Evolutionary conservation across 2,797 vertebrate species (phyloP), one percentile per base, ranked within the genome.

Genomic region (Rousettus madagascariensis): DNA sequence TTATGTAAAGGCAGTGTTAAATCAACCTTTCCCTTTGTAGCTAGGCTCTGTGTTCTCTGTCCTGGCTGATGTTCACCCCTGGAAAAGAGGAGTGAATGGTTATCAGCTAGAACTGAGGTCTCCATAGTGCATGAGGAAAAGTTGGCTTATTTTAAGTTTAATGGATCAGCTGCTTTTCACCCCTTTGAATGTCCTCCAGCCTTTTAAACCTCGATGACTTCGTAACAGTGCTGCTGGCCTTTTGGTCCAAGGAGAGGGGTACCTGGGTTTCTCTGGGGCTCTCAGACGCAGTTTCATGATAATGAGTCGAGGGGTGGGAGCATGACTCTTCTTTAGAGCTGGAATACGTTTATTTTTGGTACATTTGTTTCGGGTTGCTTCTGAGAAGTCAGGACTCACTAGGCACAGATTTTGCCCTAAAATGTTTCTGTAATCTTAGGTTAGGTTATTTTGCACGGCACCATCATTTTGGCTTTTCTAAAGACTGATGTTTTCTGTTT

Each of bases 1-100:
- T 68, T 75, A 43, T 93, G 10, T 92, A 87, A 94, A 79, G 63
- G n/a, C 16, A 69, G n/a, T 16, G 1, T 89, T 79, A 93, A 66
- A 12, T 80, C 83, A 88, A 15, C 78, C 65, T 93, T 92, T 41
- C 77, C 51, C 2, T 55, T 69, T 46, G 65, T 17, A 72, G 38
- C 36, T 4, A 49, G 59, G 41, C 77, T 30, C 57, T 74, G 26
- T 0, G 1, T 0, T 17, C 30, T 88, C n/a, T 63, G 15, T 83
- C 72, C 65, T 93, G 55, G 49, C 75, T 77, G 26, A 9, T 46
- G 33, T 12, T 68, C 38, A 86, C n/a, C 12, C 24, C 13, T 61
- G 38, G 28, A 55, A 61, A 24, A 86, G 28, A 80, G 57, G 80
- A 55, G 16, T 16, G 46, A n/a, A 22, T 11, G 63, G 63, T 49